Percentiles rank a stretch among this genome's conserved stretches.
Conservation (phyloP, 2,888 invertebrate species). For the Sinodicranocentrus sp. region DNA sequence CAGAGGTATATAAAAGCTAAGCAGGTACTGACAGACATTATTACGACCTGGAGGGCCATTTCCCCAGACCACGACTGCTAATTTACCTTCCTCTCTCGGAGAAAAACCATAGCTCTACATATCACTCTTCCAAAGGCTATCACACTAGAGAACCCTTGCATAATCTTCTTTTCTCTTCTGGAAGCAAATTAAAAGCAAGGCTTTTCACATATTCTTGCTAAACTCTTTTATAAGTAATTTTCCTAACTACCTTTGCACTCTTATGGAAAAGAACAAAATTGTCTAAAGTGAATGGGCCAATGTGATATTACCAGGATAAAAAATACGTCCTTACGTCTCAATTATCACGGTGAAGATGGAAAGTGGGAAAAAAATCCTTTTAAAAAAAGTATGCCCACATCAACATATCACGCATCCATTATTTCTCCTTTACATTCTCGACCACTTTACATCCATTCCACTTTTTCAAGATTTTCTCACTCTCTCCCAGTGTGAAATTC, state of each 20-base stretch:
- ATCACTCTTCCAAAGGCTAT: constrained; percentile 9
- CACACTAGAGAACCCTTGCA: not conserved
- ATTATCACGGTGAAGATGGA: constrained; percentile 24
- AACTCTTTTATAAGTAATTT: constrained; percentile 27
- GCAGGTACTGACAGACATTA: constrained; percentile 52
- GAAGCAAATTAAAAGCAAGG: constrained; percentile 54
- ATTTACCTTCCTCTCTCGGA: constrained; percentile 37
- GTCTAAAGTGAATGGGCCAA: too few species aligned
- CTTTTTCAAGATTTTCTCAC: constrained; percentile 23
- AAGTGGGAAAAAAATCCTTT: too few species aligned
- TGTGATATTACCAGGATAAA: too few species aligned
- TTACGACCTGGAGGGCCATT: constrained; percentile 54
- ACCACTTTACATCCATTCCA: not conserved
- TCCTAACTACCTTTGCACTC: constrained; percentile 29
- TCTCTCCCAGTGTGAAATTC: constrained; percentile 37
- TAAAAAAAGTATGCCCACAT: too few species aligned
- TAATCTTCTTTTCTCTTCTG: constrained; percentile 32
- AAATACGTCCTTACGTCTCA: constrained; percentile 43
- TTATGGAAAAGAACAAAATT: too few species aligned
- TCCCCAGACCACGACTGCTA: constrained; percentile 50
- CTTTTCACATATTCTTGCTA: constrained; percentile 56
- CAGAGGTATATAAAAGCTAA: constrained; percentile 17
- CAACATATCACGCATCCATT: too few species aligned
- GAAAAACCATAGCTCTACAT: too few species aligned
- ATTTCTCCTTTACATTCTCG: not conserved